Evolutionary conservation across 1,140 invertebrate species (phyloP).

Genomic region (Drosophila malerkotliana): DNA sequence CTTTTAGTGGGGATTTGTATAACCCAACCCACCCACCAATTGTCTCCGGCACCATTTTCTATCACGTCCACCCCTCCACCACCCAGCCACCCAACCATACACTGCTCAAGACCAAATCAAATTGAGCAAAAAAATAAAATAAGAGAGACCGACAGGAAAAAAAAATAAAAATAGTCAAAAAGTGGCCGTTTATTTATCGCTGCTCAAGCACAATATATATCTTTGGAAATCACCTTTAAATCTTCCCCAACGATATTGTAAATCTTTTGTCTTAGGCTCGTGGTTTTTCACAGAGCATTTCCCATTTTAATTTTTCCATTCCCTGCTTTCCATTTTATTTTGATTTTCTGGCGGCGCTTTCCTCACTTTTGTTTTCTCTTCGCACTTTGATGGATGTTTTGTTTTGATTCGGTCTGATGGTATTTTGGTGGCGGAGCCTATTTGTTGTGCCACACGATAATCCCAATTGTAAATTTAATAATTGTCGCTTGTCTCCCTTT

Average conservation of each 20-base stretch:
- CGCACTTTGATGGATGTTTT: slow-evolving; percentile 73
- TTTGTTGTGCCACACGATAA: slow-evolving; percentile 33
- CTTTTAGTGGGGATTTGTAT: slow-evolving; percentile 61
- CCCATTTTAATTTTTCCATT: slow-evolving; percentile 39
- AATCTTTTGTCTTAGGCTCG: slow-evolving; percentile 79
- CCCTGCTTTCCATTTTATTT: slow-evolving; percentile 21
- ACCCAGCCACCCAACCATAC: background rate
- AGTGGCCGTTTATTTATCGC: slow-evolving; percentile 79
- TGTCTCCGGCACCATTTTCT: background rate
- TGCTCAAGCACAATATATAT: slow-evolving; percentile 80
- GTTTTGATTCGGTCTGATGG: slow-evolving; percentile 79
- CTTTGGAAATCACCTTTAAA: slow-evolving; percentile 82
- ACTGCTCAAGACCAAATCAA: slow-evolving; percentile 24
- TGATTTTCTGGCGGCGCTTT: slow-evolving; percentile 41
- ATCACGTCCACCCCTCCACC: background rate
- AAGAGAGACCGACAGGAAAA: slow-evolving; percentile 6
- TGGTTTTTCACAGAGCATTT: slow-evolving; percentile 57
- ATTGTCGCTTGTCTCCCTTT: slow-evolving; percentile 27
- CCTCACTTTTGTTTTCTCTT: slow-evolving; percentile 30
- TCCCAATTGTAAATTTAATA: slow-evolving; percentile 45
- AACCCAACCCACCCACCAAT: slow-evolving; percentile 5
- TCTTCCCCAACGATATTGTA: slow-evolving; percentile 81
- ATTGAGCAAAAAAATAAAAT: slow-evolving; percentile 65
- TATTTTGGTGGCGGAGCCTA: slow-evolving; percentile 56
- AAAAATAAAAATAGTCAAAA: slow-evolving; percentile 55